Evolutionary conservation across 2,888 invertebrate species (phyloP).

Genomic region (Nomada hirtipes): DNA sequence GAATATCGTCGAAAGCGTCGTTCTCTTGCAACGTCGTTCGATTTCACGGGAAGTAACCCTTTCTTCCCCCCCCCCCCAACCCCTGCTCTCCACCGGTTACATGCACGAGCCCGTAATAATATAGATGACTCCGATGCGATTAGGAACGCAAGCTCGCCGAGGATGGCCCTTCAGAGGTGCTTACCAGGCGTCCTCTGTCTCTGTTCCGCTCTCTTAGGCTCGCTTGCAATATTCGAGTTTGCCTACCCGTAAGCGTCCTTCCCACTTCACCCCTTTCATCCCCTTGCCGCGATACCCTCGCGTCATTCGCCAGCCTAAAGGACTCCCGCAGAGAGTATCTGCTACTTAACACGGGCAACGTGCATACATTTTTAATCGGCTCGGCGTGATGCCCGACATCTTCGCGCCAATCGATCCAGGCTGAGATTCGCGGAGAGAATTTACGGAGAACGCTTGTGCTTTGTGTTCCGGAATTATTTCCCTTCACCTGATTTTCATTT

Average conservation of each 20-base stretch:
- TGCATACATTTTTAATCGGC: conserved; percentile 77
- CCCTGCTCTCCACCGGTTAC: conserved; percentile 27
- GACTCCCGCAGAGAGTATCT: conserved; percentile 69
- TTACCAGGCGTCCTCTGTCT: conserved; percentile 76
- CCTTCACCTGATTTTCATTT: neutral
- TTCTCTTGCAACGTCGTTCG: neutral
- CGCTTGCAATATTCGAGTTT: conserved; percentile 64
- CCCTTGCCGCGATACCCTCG: conserved; percentile 43
- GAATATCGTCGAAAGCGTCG: neutral
- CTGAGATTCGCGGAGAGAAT: conserved; percentile 39
- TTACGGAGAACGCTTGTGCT: neutral
- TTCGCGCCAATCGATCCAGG: conserved; percentile 40
- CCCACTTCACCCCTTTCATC: conserved; percentile 34
- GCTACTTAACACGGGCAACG: conserved; percentile 74
- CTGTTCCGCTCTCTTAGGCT: conserved; percentile 30
- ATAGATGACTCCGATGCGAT: conserved; percentile 78
- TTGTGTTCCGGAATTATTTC: neutral
- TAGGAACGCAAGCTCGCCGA: conserved; percentile 77
- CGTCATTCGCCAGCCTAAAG: conserved; percentile 63
- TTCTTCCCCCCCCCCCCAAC: neutral
- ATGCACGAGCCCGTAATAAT: conserved; percentile 76
- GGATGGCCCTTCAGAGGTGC: conserved; percentile 78
- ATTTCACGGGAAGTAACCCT: conserved; percentile 14
- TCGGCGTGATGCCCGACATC: conserved; percentile 56
- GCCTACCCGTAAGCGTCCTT: conserved; percentile 58